phyloP scores from a whole-genome alignment of 2,888 invertebrate genomes.

The Geophilus truncorum region DNA sequence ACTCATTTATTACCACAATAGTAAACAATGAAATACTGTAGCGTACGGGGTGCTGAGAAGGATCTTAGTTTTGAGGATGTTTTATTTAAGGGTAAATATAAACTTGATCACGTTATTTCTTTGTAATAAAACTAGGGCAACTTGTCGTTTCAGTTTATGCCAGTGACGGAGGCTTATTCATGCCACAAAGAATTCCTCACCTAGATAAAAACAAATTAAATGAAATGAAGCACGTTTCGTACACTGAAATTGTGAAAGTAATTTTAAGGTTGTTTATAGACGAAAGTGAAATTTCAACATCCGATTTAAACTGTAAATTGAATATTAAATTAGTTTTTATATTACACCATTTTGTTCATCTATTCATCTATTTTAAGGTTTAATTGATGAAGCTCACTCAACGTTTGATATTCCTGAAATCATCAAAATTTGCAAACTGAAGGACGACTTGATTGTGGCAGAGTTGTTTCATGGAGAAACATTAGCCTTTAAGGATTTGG shows the following conservation, averaged over 20 bases:
- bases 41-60: no score
- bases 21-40: no score
- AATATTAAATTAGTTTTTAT: constrained; percentile 31
- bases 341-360: neutral
- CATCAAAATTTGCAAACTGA: constrained; percentile 43
- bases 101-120: no score
- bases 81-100: no score
- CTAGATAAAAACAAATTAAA: constrained; percentile 42
- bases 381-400: constrained; percentile 43
- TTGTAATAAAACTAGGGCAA: no score
- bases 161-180: constrained; percentile 50
- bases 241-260: constrained; percentile 46
- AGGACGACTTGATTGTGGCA: constrained; percentile 46
- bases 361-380: constrained; percentile 39
- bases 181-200: constrained; percentile 48
- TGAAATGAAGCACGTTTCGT: constrained; percentile 46
- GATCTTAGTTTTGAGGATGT: no score
- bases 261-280: constrained; percentile 47
- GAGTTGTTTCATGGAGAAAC: constrained; percentile 53
- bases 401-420: constrained; percentile 43
- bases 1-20: no score
- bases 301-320: constrained; percentile 43
- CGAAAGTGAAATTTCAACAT: constrained; percentile 47
- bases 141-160: constrained; percentile 46
- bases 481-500: constrained; percentile 53